phyloP scores from a whole-genome alignment of 1,140 invertebrate species.

The Diorhabda sublineata region DNA sequence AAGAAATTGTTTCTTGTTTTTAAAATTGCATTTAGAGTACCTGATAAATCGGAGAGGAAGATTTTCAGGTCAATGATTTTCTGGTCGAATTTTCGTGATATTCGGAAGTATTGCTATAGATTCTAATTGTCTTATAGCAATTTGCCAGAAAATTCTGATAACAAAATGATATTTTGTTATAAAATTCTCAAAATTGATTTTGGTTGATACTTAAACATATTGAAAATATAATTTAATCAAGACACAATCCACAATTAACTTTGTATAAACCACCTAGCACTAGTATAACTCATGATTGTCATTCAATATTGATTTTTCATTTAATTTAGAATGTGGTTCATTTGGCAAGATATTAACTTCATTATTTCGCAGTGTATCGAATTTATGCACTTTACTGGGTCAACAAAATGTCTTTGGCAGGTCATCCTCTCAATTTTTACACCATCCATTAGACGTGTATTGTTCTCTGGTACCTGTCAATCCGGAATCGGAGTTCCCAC shows the following conservation, averaged over 20 bases:
- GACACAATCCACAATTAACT: too few relatives aligned
- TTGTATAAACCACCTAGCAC: too few relatives aligned
- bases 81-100: background rate
- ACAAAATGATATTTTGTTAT: too few relatives aligned
- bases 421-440: background rate
- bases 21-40: constrained; percentile 6
- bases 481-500: background rate
- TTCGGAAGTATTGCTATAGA: background rate
- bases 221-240: too few relatives aligned
- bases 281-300: too few relatives aligned
- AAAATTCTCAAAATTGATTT: too few relatives aligned
- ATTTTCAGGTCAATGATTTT: background rate
- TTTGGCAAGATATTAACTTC: constrained; percentile 16
- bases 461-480: background rate
- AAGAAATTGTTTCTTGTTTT: background rate
- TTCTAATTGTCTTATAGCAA: too few relatives aligned
- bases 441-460: background rate
- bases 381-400: constrained; percentile 21
- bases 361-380: background rate
- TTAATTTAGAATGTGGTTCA: constrained; percentile 18
- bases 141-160: too few relatives aligned
- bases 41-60: constrained; percentile 6
- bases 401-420: constrained; percentile 20
- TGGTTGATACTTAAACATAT: too few relatives aligned
- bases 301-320: background rate